Evolutionary conservation across 2,113 vertebrate genomes (phyloP).

Genomic region (Chionis minor): DNA sequence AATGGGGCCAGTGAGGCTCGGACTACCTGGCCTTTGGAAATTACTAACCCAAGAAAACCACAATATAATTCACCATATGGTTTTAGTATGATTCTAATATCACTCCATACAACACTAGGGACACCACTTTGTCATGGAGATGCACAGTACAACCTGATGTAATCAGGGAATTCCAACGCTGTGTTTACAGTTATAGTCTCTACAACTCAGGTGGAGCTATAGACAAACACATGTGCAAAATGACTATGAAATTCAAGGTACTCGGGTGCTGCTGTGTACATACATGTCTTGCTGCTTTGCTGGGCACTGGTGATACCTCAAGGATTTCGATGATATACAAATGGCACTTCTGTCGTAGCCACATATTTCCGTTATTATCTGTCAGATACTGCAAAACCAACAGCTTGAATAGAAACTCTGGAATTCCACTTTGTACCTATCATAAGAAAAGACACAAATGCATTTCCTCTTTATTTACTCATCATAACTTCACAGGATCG

Average conservation of each 20-base stretch:
- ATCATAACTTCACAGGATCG: not conserved
- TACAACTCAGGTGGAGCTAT: not conserved
- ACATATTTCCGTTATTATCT: slow-evolving; percentile 86
- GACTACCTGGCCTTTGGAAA: not conserved
- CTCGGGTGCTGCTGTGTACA: not conserved
- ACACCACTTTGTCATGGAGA: not conserved
- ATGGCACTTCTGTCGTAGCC: slow-evolving; percentile 84
- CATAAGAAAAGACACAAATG: not conserved
- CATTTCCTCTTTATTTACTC: not conserved
- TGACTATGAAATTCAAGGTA: not conserved
- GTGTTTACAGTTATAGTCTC: not conserved
- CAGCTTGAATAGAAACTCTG: slow-evolving; percentile 92
- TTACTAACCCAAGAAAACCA: not conserved
- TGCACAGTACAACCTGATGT: accelerated
- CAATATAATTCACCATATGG: not conserved
- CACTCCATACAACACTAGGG: not conserved
- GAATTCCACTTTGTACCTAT: slow-evolving; percentile 86
- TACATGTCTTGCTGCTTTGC: slow-evolving; percentile 70
- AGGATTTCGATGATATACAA: slow-evolving; percentile 90
- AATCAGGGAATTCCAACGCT: not conserved
- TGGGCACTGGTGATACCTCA: slow-evolving; percentile 54
- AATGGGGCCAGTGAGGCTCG: not conserved
- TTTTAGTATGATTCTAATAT: not conserved
- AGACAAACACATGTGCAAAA: not conserved
- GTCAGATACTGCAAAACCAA: slow-evolving; percentile 86